Evolutionary conservation across 2,113 vertebrate species (phyloP).

Genomic region (Epinephelus moara): DNA sequence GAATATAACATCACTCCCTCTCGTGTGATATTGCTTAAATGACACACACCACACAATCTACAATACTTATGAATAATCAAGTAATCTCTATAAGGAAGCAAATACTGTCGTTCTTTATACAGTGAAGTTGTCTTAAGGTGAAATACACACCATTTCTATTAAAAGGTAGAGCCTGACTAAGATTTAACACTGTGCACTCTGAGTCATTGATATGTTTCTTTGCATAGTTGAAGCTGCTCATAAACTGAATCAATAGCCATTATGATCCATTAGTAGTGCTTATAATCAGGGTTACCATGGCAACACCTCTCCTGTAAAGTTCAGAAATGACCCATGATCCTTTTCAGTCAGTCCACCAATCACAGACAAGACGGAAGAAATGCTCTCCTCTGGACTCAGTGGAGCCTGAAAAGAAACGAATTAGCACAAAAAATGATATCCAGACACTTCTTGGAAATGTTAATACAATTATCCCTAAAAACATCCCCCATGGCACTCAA

Average conservation of each 20-base stretch:
- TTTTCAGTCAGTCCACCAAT: constrained; percentile 77
- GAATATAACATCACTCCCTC: too few species aligned
- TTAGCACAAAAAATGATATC: not conserved
- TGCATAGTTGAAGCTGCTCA: constrained; percentile 2
- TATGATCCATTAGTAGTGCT: not conserved
- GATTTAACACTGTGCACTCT: not conserved
- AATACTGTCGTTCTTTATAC: not conserved
- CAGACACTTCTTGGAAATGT: not conserved
- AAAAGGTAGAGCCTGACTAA: not conserved
- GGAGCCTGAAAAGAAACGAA: constrained; percentile 62
- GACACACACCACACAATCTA: not conserved
- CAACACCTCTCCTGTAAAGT: constrained; percentile 74
- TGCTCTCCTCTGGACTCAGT: constrained; percentile 77
- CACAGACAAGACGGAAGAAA: constrained; percentile 74
- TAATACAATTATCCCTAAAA: not conserved
- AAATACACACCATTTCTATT: not conserved
- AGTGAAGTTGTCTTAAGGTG: not conserved
- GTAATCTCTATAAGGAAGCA: not conserved
- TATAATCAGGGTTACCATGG: constrained; percentile 72
- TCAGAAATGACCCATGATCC: constrained; percentile 80
- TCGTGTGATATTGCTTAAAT: too few species aligned
- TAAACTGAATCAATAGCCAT: not conserved
- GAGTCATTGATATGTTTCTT: not conserved
- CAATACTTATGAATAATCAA: not conserved
- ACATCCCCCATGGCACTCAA: not conserved